Evolutionary conservation across 2,113 vertebrate species (phyloP).

Genomic region (Leucoraja erinaceus): DNA sequence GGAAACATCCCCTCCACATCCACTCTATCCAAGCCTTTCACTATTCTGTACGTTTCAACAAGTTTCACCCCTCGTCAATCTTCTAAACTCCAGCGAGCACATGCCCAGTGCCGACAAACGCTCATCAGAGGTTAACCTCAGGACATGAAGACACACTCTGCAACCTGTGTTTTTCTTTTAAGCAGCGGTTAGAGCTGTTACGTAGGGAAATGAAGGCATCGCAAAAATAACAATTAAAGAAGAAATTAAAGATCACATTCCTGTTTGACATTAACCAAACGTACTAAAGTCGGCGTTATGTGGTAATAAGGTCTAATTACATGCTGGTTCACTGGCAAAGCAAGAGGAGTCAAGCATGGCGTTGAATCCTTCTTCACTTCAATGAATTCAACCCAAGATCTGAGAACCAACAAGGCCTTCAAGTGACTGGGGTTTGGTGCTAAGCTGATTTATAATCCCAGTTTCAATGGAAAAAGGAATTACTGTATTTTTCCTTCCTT

Average conservation of each 20-base stretch:
- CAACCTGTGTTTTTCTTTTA: too few relatives aligned
- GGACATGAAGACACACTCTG: too few relatives aligned
- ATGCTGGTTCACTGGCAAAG: neutral
- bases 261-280: neutral
- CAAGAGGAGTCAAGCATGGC: neutral
- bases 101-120: too few relatives aligned
- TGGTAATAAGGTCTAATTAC: conserved; percentile 13
- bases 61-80: too few relatives aligned
- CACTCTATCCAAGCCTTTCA: too few relatives aligned
- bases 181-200: neutral
- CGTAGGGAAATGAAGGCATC: neutral
- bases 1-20: too few relatives aligned
- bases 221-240: neutral
- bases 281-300: neutral
- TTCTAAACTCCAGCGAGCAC: too few relatives aligned
- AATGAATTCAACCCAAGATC: neutral
- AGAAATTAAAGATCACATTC: neutral
- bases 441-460: conserved; percentile 4
- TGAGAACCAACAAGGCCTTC: neutral
- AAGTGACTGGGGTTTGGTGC: neutral
- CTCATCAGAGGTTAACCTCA: too few relatives aligned
- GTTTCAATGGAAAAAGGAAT: neutral
- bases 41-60: too few relatives aligned
- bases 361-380: neutral
- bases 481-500: neutral